Base-by-base conservation (phyloP, 2,113 vertebrate species). In the Platanista minor region DNA sequence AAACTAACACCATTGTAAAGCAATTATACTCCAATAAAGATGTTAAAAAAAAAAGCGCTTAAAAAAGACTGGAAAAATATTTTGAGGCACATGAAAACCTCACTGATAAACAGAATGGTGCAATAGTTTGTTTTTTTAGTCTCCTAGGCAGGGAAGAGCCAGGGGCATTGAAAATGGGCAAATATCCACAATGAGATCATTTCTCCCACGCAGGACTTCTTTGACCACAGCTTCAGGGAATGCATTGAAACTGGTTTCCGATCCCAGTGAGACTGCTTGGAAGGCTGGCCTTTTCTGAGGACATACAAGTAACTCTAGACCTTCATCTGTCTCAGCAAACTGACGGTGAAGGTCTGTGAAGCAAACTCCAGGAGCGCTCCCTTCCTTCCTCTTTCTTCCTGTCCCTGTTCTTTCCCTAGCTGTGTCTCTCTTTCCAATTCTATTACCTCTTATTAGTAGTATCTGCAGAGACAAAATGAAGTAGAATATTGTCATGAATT, bases 221-320 rank as follows among this genome's bases (percentile, higher is more conserved):
- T 11, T 17, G 17, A 2, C 33, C 61, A 33, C 5, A 15, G 39
- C 71, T n/a, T 71, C 2, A 5, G 71, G 54, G 67, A 66, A 52
- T 41, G 41, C 12, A 2, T 3, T 43, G 71, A 72, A 85, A 49
- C 20, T 4, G 23, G 20, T 15, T 27, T 5, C 23, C 6, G 13
- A 80, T 39, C 5, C n/a, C 1, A 12, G 20, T 8, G 13, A 80
- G 88, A 3, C 17, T 21, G 2, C 29, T 6, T 0, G 1, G 11
- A 17, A 41, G 41, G 83, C 27, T 25, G 9, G 33, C n/a, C 27
- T 14, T 57, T n/a, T 23, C 54, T 6, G 36, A 46, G 46, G 36
- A 61, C 20, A 20, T 2, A 6, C 25, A 10, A 13, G 2, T 15
- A 18, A 6, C 21, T 33, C 43, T 12, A 43, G 21, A 31, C 25